These are phyloP conservation scores for Triplophysa siluroides DNA, from an alignment of 2,113 vertebrate species.

Conservation along the genomic window DNA sequence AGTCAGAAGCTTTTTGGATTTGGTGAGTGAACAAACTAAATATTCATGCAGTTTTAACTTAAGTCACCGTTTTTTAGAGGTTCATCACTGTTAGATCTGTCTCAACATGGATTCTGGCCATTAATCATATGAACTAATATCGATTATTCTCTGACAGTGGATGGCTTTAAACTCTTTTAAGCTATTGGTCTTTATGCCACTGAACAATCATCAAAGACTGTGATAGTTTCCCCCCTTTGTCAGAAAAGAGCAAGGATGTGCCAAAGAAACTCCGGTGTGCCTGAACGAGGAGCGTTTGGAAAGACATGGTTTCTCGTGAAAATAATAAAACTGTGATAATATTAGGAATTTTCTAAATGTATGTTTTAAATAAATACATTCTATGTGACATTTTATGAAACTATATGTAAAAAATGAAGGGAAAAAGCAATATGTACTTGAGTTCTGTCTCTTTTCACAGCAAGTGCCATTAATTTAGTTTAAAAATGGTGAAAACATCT, in stretches of 20 bases:
- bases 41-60: not conserved
- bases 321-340: conserved; percentile 21
- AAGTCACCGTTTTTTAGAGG: not conserved
- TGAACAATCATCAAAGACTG: conserved; percentile 10
- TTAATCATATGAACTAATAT: conserved; percentile 2
- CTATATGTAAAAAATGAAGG: not conserved
- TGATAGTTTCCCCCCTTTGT: not conserved
- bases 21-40: not conserved
- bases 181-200: conserved; percentile 15
- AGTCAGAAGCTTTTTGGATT: not conserved
- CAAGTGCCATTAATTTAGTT: conserved; percentile 28
- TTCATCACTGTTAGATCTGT: conserved; percentile 21
- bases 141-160: not conserved
- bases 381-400: not conserved
- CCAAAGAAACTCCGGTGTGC: conserved; percentile 24
- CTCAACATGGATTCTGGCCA: not conserved
- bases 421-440: not conserved
- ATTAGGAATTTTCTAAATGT: conserved; percentile 10
- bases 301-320: conserved; percentile 4
- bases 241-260: conserved; percentile 8
- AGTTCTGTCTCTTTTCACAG: conserved; percentile 1
- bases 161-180: not conserved
- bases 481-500: not conserved
- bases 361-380: conserved; percentile 11
- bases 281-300: not conserved